These are phyloP conservation scores for Hirtodrosophila duncani DNA, from an alignment of 2,888 invertebrate genomes.

Conservation along the genomic window DNA sequence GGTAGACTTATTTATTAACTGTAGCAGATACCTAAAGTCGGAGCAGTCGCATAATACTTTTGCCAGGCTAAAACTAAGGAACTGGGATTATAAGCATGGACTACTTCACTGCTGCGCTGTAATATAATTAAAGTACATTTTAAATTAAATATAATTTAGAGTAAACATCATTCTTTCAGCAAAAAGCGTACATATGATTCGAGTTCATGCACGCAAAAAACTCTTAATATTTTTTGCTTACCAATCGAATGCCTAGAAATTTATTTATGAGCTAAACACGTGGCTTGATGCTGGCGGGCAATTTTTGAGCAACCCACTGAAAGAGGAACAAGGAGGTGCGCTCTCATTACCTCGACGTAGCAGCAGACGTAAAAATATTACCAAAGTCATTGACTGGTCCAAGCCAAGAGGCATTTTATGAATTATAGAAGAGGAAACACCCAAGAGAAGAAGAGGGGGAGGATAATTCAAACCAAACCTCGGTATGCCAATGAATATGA, in stretches of 20 bases:
- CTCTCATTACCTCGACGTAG: constrained; percentile 37
- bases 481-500: constrained; percentile 64
- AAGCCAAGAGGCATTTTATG: constrained; percentile 49
- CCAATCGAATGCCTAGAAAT: constrained; percentile 41
- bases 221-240: constrained; percentile 1
- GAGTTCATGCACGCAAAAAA: constrained; percentile 10
- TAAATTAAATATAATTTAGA: too few species aligned
- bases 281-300: constrained; percentile 39
- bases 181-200: constrained; percentile 12
- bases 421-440: constrained; percentile 42
- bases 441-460: constrained; percentile 13
- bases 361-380: constrained; percentile 39
- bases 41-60: too few species aligned
- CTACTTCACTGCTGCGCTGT: too few species aligned
- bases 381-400: constrained; percentile 61
- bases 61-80: too few species aligned
- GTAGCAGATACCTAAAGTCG: too few species aligned
- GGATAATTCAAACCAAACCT: constrained; percentile 1
- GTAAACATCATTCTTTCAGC: too few species aligned
- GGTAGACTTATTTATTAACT: too few species aligned
- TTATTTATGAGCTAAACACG: constrained; percentile 56
- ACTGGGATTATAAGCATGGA: too few species aligned
- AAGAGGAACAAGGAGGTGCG: constrained; percentile 45
- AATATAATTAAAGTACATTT: too few species aligned
- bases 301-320: constrained; percentile 52